Evolutionary conservation across 1,140 invertebrate genomes (phyloP), one percentile per base, ranked within the genome.

Genomic region (Atopsyche davidsoni): DNA sequence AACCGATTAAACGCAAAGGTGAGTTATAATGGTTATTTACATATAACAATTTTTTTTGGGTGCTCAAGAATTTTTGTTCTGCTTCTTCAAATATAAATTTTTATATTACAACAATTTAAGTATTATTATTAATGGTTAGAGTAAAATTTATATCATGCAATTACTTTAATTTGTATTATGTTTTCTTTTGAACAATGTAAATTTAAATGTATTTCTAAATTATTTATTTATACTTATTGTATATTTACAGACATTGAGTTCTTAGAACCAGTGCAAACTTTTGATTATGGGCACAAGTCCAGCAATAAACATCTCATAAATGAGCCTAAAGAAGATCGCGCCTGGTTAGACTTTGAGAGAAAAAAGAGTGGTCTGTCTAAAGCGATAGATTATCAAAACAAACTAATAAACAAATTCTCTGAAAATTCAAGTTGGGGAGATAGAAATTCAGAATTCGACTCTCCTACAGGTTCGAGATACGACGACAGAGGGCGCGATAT

Each of bases 281-380:
- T 79, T 64, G 76, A 80, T 41, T 80, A 80, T 56, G 72, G 76
- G 53, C 78, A 80, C 56, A 68, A 67, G 47, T 75, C 77, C 10
- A 73, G 69, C 51, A 62, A 71, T 57, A 61, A 61, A 34, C 64
- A 48, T 32, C 18, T n/a, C 49, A 46, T 48, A 34, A 46, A 52
- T 51, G 61, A 62, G 40, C 60, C 61, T 28, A 62, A 62, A 53
- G 40, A 16, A n/a, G 47, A 52, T 42, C 39, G 24, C 14, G 28
- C 43, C 7, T 43, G 42, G 43, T 18, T 17, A 2, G 55, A 54
- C 6, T 25, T 28, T 10, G 55, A 49, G 13, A 21, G 28, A 7
- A 52, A 34, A 59, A 39, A 60, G 63, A 51, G 61, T 58, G 49
- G 38, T 2, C 6, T n/a, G n/a, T n/a, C 16, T 11, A 32, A 46